phyloP scores from a whole-genome alignment of 35 echinoderm and acorn worm genomes.

The Heliocidaris tuberculata region DNA sequence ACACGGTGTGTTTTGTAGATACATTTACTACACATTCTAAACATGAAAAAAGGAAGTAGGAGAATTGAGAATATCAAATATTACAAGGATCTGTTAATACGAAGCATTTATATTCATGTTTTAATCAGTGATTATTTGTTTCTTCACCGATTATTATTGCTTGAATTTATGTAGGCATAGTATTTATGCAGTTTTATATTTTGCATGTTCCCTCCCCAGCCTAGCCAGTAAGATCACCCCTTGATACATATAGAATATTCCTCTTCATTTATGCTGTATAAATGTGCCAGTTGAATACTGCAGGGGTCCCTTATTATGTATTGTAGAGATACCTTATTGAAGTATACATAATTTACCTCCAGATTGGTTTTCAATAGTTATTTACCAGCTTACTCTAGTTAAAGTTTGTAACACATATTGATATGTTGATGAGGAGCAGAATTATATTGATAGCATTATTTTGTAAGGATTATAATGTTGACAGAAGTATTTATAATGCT shows the following conservation, averaged over 20 bases:
- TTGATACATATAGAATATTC: not conserved
- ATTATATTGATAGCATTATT: too few relatives aligned
- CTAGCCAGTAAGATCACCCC: not conserved
- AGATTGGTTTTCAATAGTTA: not conserved
- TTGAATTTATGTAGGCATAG: not conserved
- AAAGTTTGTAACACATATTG: too few relatives aligned
- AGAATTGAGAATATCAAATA: not conserved
- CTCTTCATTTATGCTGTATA: not conserved
- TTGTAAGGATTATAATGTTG: too few relatives aligned
- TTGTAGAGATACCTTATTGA: not conserved
- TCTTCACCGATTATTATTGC: not conserved
- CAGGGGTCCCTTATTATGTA: not conserved
- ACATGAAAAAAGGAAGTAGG: not conserved
- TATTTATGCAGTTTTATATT: slow-evolving; percentile 18
- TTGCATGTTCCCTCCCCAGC: not conserved
- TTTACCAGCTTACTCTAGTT: too few relatives aligned
- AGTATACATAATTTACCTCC: not conserved
- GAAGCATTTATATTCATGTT: not conserved
- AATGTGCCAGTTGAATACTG: not conserved
- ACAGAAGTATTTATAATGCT: too few relatives aligned
- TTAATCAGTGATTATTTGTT: not conserved
- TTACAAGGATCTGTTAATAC: not conserved
- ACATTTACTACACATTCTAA: not conserved
- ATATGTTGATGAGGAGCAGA: too few relatives aligned
- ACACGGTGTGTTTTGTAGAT: not conserved